Percentiles rank a stretch among this genome's conserved stretches.
Evolutionary conservation across 2,113 vertebrate genomes (phyloP).

Genomic region (Ariopsis seemanni): DNA sequence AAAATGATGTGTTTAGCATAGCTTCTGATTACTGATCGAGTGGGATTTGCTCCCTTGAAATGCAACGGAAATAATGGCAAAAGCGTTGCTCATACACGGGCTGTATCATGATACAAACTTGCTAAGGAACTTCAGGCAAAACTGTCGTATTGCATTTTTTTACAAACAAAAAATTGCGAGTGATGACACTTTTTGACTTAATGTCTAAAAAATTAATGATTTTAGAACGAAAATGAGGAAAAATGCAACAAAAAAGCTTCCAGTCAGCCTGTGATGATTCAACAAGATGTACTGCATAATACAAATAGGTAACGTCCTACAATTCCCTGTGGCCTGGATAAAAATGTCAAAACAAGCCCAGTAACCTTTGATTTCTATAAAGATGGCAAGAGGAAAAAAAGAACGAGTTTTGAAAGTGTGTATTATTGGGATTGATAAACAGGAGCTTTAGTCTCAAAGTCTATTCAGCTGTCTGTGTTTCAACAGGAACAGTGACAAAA

Average conservation of each 20-base stretch:
- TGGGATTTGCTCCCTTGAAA: background rate
- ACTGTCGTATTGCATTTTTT: background rate
- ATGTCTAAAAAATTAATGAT: background rate
- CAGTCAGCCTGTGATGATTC: background rate
- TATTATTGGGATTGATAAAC: background rate
- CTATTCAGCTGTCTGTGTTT: background rate
- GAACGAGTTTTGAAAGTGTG: background rate
- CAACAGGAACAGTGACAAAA: background rate
- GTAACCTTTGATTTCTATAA: too few relatives aligned
- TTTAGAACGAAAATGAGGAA: background rate
- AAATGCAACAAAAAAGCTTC: background rate
- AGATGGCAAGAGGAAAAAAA: background rate
- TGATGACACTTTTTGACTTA: background rate
- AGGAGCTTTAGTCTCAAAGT: background rate
- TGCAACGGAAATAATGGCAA: background rate
- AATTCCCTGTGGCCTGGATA: background rate
- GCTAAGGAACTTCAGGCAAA: background rate
- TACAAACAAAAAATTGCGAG: background rate
- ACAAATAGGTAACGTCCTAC: background rate
- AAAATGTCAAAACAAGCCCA: background rate
- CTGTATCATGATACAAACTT: background rate
- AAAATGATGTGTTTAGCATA: background rate
- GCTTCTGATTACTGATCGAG: background rate
- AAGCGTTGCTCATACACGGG: background rate
- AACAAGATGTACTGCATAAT: background rate